Percentiles rank a stretch among this genome's conserved stretches.
These are phyloP conservation scores for Drosophila ananassae DNA, from an alignment of 1,140 invertebrate species.

Conservation along the genomic window DNA sequence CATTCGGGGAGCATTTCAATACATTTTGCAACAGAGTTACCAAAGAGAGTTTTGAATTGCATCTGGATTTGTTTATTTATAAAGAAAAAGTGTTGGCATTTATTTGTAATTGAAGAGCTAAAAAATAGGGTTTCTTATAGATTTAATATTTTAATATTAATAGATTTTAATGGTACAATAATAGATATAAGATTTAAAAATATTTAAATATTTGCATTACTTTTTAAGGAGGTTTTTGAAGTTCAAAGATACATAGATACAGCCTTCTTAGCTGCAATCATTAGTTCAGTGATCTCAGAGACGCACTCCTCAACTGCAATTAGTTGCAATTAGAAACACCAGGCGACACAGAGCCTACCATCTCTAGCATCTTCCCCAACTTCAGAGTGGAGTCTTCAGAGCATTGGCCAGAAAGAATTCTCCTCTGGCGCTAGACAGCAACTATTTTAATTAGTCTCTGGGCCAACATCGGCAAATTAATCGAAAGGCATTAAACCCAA, in stretches of 20 bases:
- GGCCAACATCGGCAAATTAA: slow-evolving; percentile 69
- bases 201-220: background rate
- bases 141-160: no score
- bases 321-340: slow-evolving; percentile 45
- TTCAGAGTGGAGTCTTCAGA: slow-evolving; percentile 2
- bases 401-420: slow-evolving; percentile 38
- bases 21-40: slow-evolving; percentile 48
- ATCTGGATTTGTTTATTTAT: slow-evolving; percentile 18
- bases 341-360: slow-evolving; percentile 21
- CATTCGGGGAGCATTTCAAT: slow-evolving; percentile 50
- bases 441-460: slow-evolving; percentile 76
- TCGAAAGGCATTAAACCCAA: slow-evolving; percentile 75
- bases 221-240: background rate
- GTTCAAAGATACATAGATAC: no score
- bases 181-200: background rate
- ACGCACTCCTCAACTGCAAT: slow-evolving; percentile 49
- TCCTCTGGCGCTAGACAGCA: slow-evolving; percentile 47
- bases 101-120: slow-evolving; percentile 23
- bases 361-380: background rate
- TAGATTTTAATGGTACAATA: background rate
- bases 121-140: background rate
- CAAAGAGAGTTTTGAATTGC: slow-evolving; percentile 25
- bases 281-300: slow-evolving; percentile 54
- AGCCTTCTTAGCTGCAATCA: background rate
- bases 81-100: slow-evolving; percentile 13